Conservation (phyloP, 2,113 vertebrate species). For the Stegastes partitus region DNA sequence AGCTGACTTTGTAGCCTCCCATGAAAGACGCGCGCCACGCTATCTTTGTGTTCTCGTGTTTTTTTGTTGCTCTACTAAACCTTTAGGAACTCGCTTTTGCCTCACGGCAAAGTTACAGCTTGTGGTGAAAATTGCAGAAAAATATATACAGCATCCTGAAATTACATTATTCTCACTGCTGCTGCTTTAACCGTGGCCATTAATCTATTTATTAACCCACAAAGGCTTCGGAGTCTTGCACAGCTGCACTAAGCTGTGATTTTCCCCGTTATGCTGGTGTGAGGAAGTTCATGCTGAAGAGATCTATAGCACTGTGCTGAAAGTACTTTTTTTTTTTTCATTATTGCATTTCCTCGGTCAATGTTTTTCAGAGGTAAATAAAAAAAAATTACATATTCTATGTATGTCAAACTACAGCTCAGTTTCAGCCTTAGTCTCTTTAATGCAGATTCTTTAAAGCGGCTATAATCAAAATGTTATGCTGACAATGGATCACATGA, state of each 20-base stretch:
- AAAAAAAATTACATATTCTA: neutral
- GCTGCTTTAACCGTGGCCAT: slow-evolving; percentile 61
- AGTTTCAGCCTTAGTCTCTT: neutral
- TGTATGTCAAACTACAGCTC: neutral
- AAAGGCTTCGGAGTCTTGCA: slow-evolving; percentile 64
- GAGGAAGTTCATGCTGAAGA: slow-evolving; percentile 32
- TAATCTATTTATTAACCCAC: slow-evolving; percentile 78
- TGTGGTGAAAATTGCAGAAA: slow-evolving; percentile 62
- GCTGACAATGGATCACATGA: neutral
- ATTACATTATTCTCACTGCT: slow-evolving; percentile 68
- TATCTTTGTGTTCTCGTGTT: slow-evolving; percentile 17
- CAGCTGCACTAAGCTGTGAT: slow-evolving; percentile 60
- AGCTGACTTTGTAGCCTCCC: slow-evolving; percentile 26
- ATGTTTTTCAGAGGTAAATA: neutral
- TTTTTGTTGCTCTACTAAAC: slow-evolving; percentile 21
- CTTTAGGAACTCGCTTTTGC: slow-evolving; percentile 5
- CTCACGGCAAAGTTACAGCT: slow-evolving; percentile 49
- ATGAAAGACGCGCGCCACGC: slow-evolving; percentile 5
- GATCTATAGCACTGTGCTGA: slow-evolving; percentile 11
- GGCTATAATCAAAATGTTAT: neutral
- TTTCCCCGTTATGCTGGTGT: slow-evolving; percentile 31
- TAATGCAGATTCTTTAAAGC: neutral
- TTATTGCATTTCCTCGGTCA: neutral
- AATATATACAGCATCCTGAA: slow-evolving; percentile 61
- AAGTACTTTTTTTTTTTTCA: slow-evolving; percentile 3